Evolutionary conservation across 2,888 invertebrate genomes (phyloP), one percentile per base, ranked within the genome.

Genomic region (Gryllus longicercus): DNA sequence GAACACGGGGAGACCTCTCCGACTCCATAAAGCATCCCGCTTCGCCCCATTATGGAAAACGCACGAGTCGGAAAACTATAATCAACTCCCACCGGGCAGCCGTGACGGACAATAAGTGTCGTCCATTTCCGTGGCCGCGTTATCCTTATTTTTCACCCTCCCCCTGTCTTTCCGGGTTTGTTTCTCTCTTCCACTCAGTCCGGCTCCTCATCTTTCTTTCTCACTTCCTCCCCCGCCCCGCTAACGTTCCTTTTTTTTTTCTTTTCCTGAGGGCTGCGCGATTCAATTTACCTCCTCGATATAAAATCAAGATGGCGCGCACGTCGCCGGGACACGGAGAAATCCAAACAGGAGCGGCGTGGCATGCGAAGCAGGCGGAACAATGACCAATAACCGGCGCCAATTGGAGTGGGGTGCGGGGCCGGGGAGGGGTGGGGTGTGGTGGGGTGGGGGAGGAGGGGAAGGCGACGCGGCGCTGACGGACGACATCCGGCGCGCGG

Each of bases 241-340:
- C 38, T 38, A 38, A 8, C 38, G 38, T 38, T 38, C 38, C 5
- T 38, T 1, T 38, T 8, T 38, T 38, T 38, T 38, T 38, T 38
- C 25, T 8, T 21, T 38, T 38, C 38, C 38, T 38, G 63, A 63
- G 63, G n/a, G 16, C 16, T 14, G 63, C 14, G 63, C 63, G n/a
- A 63, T 63, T 63, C 63, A 63, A 63, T 63, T 63, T 63, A 63
- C 63, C 63, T 63, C 63, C 38, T 8, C 63, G 63, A 63, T 63
- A n/a, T 63, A n/a, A n/a, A 63, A 63, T 63, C 63, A 63, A 63
- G 63, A 63, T 63, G 63, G 63, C 63, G 63, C 63, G n/a, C 63
- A 63, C 63, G 63, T 63, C 63, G 14, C 16, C 63, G 63, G 63
- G 63, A n/a, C 63, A 63, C 63, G 63, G 63, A 63, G 63, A 63